Evolutionary conservation across 2,797 vertebrate genomes (phyloP).

Genomic region (Poliocrania exsul): DNA sequence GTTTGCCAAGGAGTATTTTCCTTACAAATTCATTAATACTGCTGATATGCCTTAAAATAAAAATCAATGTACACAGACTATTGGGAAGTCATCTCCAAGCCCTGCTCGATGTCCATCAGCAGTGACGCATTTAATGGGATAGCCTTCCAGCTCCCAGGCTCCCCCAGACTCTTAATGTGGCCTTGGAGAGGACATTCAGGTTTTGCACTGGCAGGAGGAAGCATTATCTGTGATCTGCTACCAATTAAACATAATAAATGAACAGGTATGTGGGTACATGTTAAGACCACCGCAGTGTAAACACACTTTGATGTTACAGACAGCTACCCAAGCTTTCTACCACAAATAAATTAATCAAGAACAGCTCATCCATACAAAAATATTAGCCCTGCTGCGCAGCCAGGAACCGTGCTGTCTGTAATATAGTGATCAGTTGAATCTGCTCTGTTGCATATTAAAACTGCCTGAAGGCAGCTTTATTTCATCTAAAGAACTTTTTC

Average conservation of each 20-base stretch:
- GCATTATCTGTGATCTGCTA: not conserved
- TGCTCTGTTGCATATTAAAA: not conserved
- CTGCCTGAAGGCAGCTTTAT: not conserved
- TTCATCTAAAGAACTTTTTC: not conserved
- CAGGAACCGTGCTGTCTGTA: conserved; percentile 4
- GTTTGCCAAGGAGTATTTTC: not conserved
- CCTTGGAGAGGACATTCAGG: rapidly evolving
- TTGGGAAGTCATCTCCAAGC: not conserved
- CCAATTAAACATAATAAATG: not conserved
- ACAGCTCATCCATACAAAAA: conserved; percentile 10
- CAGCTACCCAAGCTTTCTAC: not conserved
- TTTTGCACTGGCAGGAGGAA: not conserved
- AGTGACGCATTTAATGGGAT: not conserved
- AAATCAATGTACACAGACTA: not conserved
- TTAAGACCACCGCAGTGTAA: not conserved
- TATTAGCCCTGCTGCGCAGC: not conserved
- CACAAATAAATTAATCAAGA: conserved; percentile 20
- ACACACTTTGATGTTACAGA: not conserved
- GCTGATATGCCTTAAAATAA: not conserved
- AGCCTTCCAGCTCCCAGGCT: not conserved
- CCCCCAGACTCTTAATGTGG: rapidly evolving
- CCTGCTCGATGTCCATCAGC: not conserved
- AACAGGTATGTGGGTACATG: not conserved
- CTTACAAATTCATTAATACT: not conserved
- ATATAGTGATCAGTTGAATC: not conserved